These are phyloP conservation scores for Notamacropus eugenii DNA, from an alignment of 2,797 vertebrate genomes.

Conservation along the genomic window DNA sequence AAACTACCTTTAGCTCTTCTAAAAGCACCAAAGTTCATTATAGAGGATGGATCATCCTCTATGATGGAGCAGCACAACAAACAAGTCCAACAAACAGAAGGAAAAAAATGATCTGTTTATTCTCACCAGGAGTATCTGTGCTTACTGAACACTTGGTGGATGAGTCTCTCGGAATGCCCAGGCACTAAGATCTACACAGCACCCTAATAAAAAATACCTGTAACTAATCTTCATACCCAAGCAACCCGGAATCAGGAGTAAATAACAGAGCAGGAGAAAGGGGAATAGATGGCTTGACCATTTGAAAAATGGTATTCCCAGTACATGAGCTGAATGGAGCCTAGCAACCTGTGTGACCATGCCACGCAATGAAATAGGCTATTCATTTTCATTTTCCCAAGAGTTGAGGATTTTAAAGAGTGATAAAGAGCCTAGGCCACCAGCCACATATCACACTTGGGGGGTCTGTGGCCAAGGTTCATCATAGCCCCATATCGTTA, in stretches of 20 bases:
- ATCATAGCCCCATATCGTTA: not conserved
- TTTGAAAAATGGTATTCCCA: not conserved
- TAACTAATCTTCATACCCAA: not conserved
- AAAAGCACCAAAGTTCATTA: not conserved
- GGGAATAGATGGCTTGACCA: not conserved
- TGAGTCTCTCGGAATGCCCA: not conserved
- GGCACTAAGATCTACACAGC: not conserved
- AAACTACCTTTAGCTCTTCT: not conserved
- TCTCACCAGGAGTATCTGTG: not conserved
- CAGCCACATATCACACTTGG: not conserved
- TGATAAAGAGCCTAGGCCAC: not conserved
- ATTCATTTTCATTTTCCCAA: not conserved
- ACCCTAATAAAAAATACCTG: not conserved
- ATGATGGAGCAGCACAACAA: not conserved
- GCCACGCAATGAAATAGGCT: not conserved
- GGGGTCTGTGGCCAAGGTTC: not conserved
- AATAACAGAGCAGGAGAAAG: not conserved
- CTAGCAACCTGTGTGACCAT: not conserved
- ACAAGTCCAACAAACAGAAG: not conserved
- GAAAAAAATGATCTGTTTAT: not conserved
- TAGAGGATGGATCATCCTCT: not conserved
- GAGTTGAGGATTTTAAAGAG: not conserved
- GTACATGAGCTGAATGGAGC: not conserved
- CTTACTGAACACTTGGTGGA: not conserved
- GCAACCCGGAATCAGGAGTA: not conserved